Conservation (phyloP, 1,140 invertebrate genomes). For the Orussus abietinus region DNA sequence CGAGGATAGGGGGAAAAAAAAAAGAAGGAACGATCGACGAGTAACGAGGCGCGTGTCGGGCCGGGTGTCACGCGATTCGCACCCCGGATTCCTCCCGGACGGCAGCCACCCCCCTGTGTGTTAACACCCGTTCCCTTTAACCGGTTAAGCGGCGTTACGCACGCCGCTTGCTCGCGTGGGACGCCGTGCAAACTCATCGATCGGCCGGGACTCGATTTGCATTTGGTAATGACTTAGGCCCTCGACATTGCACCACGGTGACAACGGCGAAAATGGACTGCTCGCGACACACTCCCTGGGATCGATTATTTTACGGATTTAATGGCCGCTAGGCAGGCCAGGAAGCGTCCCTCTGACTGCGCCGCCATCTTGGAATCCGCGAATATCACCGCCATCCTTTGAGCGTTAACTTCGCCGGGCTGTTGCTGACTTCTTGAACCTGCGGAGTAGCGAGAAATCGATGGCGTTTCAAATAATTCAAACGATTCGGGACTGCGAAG, state of each 20-base stretch:
- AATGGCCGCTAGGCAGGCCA: no score
- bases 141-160: conserved; percentile 37
- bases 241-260: conserved; percentile 9
- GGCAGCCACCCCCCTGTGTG: conserved; percentile 5
- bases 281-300: no score
- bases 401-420: no score
- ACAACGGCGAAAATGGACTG: conserved; percentile 4
- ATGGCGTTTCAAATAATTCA: no score
- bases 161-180: conserved; percentile 23
- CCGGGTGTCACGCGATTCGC: conserved; percentile 29
- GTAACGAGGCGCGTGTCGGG: conserved; percentile 41
- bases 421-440: no score
- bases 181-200: conserved; percentile 35
- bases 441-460: no score
- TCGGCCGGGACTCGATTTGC: conserved; percentile 36
- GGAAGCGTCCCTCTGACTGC: no score
- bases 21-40: conserved; percentile 26
- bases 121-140: conserved; percentile 26
- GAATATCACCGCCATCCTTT: no score
- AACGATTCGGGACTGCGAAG: no score
- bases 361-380: no score
- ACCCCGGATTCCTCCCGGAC: conserved; percentile 20
- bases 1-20: conserved; percentile 8
- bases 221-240: conserved; percentile 39
- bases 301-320: no score